Evolutionary conservation across 2,113 vertebrate species (phyloP).

Genomic region (Calcarius ornatus): DNA sequence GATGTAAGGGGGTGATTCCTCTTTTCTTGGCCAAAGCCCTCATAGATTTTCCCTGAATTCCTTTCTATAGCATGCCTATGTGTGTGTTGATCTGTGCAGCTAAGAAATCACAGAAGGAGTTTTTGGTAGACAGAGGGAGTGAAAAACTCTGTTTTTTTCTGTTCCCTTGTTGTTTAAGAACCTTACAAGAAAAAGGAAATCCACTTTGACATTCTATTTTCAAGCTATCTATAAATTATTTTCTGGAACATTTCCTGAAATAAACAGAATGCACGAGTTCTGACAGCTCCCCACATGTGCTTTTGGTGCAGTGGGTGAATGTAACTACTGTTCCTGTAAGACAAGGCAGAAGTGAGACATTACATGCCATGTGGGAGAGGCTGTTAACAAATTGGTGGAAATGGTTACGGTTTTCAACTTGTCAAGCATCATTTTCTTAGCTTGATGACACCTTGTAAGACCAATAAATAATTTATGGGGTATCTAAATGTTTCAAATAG

Average conservation of each 20-base stretch:
- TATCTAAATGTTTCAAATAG: conserved; percentile 59
- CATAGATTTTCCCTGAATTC: neutral
- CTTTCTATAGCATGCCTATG: neutral
- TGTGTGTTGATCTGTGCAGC: neutral
- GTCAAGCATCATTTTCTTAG: conserved; percentile 57
- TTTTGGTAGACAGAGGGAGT: neutral
- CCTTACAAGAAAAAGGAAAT: neutral
- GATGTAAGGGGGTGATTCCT: neutral
- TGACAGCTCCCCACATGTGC: neutral
- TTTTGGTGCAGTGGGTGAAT: neutral
- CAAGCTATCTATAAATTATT: conserved; percentile 11
- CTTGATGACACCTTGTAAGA: conserved; percentile 50
- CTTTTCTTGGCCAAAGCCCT: neutral
- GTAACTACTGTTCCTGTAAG: conserved; percentile 1
- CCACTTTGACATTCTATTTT: neutral
- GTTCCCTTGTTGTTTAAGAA: neutral
- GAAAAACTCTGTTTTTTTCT: neutral
- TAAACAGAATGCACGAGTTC: neutral
- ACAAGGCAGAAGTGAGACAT: conserved; percentile 45
- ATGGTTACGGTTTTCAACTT: conserved; percentile 54
- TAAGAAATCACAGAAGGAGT: neutral
- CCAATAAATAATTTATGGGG: conserved; percentile 63
- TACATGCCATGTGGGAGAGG: conserved; percentile 49
- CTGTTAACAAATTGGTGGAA: conserved; percentile 70
- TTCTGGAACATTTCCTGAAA: conserved; percentile 8